phyloP scores from a whole-genome alignment of 2,888 invertebrate genomes.

The Lycocerus yunnanus region DNA sequence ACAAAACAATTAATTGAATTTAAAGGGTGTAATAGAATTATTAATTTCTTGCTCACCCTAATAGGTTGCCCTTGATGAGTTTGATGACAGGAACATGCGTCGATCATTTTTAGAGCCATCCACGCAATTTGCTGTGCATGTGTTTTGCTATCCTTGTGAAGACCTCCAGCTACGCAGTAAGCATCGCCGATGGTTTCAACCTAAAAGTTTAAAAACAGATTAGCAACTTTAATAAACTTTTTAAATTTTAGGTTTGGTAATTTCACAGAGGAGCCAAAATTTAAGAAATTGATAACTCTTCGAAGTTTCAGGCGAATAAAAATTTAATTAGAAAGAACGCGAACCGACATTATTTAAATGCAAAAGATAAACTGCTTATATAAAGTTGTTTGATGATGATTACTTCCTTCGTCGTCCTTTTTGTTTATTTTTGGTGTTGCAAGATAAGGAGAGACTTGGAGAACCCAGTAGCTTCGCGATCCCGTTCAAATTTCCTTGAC shows the following conservation, averaged over 20 bases:
- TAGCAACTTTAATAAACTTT: background rate
- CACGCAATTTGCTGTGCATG: slow-evolving; percentile 95
- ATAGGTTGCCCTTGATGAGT: slow-evolving; percentile 93
- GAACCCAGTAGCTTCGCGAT: background rate
- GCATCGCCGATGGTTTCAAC: slow-evolving; percentile 97
- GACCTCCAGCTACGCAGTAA: slow-evolving; percentile 92
- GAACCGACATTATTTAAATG: background rate
- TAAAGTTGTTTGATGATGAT: background rate
- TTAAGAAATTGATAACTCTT: background rate
- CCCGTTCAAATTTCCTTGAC: background rate
- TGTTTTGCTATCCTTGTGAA: slow-evolving; percentile 82
- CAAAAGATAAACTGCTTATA: background rate
- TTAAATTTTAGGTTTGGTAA: background rate
- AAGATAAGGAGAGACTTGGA: background rate
- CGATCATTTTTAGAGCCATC: slow-evolving; percentile 96
- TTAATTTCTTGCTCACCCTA: slow-evolving; percentile 62
- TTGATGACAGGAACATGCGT: slow-evolving; percentile 82
- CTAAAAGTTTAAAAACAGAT: slow-evolving; percentile 55
- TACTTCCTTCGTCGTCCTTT: background rate
- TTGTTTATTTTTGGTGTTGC: background rate
- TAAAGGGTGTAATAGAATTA: background rate
- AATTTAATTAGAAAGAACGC: background rate
- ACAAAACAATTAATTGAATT: background rate
- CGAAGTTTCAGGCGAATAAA: background rate
- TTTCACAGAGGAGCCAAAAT: background rate